phyloP scores from a whole-genome alignment of 2,113 vertebrate genomes.

The Misgurnus anguillicaudatus region DNA sequence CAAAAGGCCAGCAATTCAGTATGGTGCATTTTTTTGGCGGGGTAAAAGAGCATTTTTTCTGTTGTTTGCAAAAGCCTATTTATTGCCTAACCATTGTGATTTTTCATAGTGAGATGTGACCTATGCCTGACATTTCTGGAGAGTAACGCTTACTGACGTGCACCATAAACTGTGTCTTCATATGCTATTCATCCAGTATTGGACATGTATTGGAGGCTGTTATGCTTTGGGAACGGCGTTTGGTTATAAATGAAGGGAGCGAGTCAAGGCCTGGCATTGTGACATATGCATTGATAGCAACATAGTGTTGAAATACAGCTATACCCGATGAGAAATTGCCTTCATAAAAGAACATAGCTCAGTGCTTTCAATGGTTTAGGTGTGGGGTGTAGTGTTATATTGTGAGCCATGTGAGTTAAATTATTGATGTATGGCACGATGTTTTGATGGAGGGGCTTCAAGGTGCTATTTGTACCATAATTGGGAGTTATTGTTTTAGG shows the following conservation, averaged over 20 bases:
- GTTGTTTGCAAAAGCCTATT: conserved; percentile 50
- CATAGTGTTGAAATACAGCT: conserved; percentile 44
- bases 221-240: conserved; percentile 28
- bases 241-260: conserved; percentile 33
- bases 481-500: background rate
- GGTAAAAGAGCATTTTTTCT: conserved; percentile 25
- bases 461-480: conserved; percentile 31
- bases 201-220: conserved; percentile 5
- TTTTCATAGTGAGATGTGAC: conserved; percentile 55
- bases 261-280: conserved; percentile 12
- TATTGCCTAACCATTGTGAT: conserved; percentile 54
- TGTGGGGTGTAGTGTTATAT: background rate
- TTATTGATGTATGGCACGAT: conserved; percentile 3
- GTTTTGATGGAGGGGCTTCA: conserved; percentile 19
- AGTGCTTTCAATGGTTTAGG: conserved; percentile 27
- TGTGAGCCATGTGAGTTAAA: conserved; percentile 3
- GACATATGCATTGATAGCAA: conserved; percentile 37
- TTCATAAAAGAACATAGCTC: conserved; percentile 46
- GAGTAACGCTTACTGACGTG: conserved; percentile 38
- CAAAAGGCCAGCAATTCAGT: conserved; percentile 60
- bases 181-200: conserved; percentile 63
- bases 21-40: conserved; percentile 32
- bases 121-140: conserved; percentile 69
- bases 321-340: conserved; percentile 34
- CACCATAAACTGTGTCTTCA: conserved; percentile 55